These are phyloP conservation scores for Poeciliopsis paucimaculata DNA, from an alignment of 2,797 vertebrate species.

Conservation along the genomic window DNA sequence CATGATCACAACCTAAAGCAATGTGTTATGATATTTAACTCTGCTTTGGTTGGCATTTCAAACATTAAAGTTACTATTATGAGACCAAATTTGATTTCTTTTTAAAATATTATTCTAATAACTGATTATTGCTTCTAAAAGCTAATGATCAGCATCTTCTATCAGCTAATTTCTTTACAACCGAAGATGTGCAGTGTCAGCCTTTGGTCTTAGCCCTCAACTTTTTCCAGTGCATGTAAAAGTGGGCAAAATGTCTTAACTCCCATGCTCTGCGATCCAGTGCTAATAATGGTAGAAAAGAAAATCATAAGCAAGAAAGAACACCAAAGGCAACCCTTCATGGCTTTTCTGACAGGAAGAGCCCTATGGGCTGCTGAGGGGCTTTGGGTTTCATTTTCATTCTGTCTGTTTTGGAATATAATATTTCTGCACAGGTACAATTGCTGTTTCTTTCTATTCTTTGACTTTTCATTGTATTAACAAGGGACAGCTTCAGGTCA, in stretches of 20 bases:
- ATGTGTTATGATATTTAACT: neutral
- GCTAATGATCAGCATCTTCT: neutral
- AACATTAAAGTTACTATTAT: neutral
- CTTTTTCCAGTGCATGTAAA: neutral
- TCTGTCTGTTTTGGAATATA: neutral
- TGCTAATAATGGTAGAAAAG: neutral
- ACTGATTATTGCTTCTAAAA: neutral
- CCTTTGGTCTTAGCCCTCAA: neutral
- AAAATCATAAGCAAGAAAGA: neutral
- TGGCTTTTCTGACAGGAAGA: neutral
- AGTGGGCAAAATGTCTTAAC: neutral
- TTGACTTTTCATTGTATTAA: neutral
- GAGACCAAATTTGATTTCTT: neutral
- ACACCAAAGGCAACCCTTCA: neutral
- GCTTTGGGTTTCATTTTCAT: neutral
- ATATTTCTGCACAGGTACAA: neutral
- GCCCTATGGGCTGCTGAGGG: constrained; percentile 2
- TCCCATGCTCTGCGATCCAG: neutral
- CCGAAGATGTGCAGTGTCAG: neutral
- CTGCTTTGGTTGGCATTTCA: neutral
- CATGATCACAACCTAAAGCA: neutral
- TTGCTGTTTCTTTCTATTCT: neutral
- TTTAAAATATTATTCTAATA: neutral
- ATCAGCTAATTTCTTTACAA: neutral
- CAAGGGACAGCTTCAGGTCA: neutral